Conservation (phyloP, 2,888 invertebrate species). For the Muschampia plurimacula region DNA sequence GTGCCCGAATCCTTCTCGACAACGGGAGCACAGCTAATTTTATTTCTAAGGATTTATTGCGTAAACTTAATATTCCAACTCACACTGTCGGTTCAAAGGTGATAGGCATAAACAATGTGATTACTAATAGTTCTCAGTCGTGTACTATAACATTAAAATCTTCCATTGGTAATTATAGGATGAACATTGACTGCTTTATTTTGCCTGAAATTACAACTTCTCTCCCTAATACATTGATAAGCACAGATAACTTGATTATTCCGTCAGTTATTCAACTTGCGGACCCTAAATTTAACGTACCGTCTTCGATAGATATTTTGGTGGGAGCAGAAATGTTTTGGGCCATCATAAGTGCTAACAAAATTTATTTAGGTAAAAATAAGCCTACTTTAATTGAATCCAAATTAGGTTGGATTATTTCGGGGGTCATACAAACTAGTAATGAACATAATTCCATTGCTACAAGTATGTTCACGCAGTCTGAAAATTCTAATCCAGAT, state of each 20-base stretch:
- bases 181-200: too few species aligned
- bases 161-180: too few species aligned
- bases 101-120: background rate
- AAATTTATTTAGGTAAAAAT: background rate
- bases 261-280: too few species aligned
- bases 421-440: background rate
- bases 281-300: too few species aligned
- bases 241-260: too few species aligned
- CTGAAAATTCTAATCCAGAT: conserved; percentile 8
- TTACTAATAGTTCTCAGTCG: too few species aligned
- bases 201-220: too few species aligned
- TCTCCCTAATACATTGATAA: too few species aligned
- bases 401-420: conserved; percentile 1
- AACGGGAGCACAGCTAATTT: conserved; percentile 1
- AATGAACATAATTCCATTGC: background rate
- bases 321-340: conserved; percentile 4
- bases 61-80: background rate
- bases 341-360: background rate
- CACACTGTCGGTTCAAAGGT: background rate
- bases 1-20: background rate
- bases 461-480: conserved; percentile 6
- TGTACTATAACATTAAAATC: too few species aligned
- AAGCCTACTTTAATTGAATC: conserved; percentile 3
- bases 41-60: background rate
- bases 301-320: background rate